Evolutionary conservation across 2,797 vertebrate species (phyloP).

Genomic region (Streptopelia turtur): DNA sequence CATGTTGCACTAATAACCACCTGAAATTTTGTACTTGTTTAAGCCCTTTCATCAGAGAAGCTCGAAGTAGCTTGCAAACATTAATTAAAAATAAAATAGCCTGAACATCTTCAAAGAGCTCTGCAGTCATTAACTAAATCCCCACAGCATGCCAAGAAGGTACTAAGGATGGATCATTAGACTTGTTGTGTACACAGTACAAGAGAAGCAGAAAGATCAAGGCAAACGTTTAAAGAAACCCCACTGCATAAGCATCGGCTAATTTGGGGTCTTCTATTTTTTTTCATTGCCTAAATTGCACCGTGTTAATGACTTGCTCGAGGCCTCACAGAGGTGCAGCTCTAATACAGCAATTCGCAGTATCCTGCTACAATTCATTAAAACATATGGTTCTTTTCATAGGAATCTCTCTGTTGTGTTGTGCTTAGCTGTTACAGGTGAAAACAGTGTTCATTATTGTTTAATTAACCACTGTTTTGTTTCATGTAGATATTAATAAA

Average conservation of each 20-base stretch:
- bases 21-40: neutral
- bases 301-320: neutral
- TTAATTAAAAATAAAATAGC: constrained; percentile 52
- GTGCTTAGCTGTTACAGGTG: neutral
- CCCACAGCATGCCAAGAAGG: constrained; percentile 21
- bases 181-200: neutral
- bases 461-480: neutral
- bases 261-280: neutral
- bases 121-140: constrained; percentile 44
- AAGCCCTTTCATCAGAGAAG: constrained; percentile 31
- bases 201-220: constrained; percentile 21
- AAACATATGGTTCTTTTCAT: neutral
- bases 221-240: neutral
- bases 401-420: neutral
- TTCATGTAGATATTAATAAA: neutral
- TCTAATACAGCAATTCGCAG: neutral
- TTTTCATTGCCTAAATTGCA: constrained; percentile 1
- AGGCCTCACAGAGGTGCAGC: neutral
- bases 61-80: constrained; percentile 38
- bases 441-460: neutral
- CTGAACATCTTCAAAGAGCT: constrained; percentile 34
- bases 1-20: neutral
- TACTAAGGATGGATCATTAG: constrained; percentile 36
- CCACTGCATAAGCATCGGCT: neutral
- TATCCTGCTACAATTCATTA: neutral